These are phyloP conservation scores for Eonycteris spelaea DNA, from an alignment of 2,113 vertebrate genomes.

Conservation along the genomic window DNA sequence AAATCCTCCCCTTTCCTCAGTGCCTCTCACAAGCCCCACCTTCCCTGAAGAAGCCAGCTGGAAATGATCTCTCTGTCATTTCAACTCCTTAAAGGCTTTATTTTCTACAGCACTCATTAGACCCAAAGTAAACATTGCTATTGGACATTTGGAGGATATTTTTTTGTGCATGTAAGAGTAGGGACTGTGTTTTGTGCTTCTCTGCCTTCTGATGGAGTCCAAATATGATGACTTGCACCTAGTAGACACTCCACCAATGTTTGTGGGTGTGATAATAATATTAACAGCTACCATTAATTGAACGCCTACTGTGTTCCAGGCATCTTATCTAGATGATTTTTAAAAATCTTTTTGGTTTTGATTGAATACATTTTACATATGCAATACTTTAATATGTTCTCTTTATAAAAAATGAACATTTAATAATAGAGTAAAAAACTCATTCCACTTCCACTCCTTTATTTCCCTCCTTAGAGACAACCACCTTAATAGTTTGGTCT, in stretches of 20 bases:
- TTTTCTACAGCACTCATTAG: slow-evolving; percentile 52
- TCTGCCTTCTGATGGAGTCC: not conserved
- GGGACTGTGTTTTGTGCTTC: slow-evolving; percentile 22
- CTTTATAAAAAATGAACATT: slow-evolving; percentile 9
- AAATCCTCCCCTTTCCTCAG: slow-evolving; percentile 27
- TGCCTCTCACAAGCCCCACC: not conserved
- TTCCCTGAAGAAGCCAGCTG: slow-evolving; percentile 56
- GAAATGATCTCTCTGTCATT: slow-evolving; percentile 53
- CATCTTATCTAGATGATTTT: not conserved
- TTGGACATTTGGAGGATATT: not conserved
- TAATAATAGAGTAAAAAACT: slow-evolving; percentile 5
- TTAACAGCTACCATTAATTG: not conserved
- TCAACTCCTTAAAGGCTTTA: slow-evolving; percentile 37
- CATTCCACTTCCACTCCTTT: not conserved
- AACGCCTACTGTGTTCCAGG: slow-evolving; percentile 1
- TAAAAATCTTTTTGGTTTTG: slow-evolving; percentile 36
- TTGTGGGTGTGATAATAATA: not conserved
- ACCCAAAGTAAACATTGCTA: slow-evolving; percentile 55
- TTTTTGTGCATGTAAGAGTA: not conserved
- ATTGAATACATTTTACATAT: not conserved
- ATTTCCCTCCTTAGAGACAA: not conserved
- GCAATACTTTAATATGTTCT: not conserved
- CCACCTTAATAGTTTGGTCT: not conserved
- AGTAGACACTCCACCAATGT: slow-evolving; percentile 34
- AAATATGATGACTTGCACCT: slow-evolving; percentile 25